phyloP scores from a whole-genome alignment of 2,888 invertebrate species.

The Orthosia gothica region DNA sequence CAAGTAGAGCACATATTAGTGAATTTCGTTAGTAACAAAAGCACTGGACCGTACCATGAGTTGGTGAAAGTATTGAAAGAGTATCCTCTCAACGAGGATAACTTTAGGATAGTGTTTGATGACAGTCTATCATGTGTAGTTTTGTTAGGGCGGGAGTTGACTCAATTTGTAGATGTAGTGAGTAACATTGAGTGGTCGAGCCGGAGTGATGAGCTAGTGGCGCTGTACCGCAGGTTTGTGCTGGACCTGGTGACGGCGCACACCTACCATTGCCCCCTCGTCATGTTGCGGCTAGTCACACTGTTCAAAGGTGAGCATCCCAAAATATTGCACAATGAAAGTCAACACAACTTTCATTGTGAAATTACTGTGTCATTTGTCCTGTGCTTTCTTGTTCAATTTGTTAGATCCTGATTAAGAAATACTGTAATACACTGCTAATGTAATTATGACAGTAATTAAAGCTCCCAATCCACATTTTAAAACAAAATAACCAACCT shows the following conservation, averaged over 20 bases:
- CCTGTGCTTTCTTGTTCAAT: neutral
- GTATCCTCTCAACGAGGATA: slow-evolving; percentile 84
- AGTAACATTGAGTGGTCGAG: slow-evolving; percentile 84
- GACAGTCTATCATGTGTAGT: slow-evolving; percentile 86
- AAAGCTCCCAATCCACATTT: neutral
- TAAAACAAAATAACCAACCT: neutral
- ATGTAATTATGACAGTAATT: neutral
- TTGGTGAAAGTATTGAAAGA: slow-evolving; percentile 87
- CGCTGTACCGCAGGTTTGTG: slow-evolving; percentile 82
- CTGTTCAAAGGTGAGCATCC: slow-evolving; percentile 83
- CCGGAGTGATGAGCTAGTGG: slow-evolving; percentile 79
- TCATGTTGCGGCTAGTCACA: slow-evolving; percentile 82
- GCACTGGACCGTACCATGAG: slow-evolving; percentile 85
- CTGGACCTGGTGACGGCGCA: slow-evolving; percentile 87
- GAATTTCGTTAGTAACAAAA: slow-evolving; percentile 82
- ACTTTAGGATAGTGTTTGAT: slow-evolving; percentile 84
- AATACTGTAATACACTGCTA: neutral
- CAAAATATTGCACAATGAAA: slow-evolving; percentile 33
- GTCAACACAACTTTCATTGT: neutral
- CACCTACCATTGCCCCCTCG: slow-evolving; percentile 85
- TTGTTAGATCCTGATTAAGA: neutral
- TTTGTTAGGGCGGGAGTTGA: slow-evolving; percentile 81
- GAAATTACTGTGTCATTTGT: neutral
- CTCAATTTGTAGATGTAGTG: slow-evolving; percentile 83
- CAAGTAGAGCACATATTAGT: slow-evolving; percentile 87